Evolutionary conservation across 2,888 invertebrate genomes (phyloP).

Genomic region (Drosophila macrospina): DNA sequence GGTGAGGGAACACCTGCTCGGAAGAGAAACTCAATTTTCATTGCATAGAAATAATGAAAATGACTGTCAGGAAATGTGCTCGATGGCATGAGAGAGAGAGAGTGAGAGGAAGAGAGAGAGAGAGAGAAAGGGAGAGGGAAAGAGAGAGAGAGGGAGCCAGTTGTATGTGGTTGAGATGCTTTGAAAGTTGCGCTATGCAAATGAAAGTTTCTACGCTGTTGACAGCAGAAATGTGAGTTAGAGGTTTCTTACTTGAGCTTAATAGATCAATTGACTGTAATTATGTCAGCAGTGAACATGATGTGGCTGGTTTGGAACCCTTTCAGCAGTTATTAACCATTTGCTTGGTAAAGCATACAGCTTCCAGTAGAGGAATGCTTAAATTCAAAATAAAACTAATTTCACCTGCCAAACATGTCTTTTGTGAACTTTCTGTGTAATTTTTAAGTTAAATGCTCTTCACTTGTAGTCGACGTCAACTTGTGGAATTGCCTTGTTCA

Average conservation of each 20-base stretch:
- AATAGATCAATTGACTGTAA: slow-evolving; percentile 40
- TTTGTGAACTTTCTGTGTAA: too few species aligned
- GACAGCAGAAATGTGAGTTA: slow-evolving; percentile 34
- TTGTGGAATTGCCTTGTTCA: background rate
- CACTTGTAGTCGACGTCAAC: too few species aligned
- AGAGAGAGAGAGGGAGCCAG: background rate
- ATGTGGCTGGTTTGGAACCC: background rate
- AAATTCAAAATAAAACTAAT: too few species aligned
- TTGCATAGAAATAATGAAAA: slow-evolving; percentile 58
- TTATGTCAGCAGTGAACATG: slow-evolving; percentile 5
- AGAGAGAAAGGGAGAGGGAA: background rate
- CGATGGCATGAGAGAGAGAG: background rate
- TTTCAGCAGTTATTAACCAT: background rate
- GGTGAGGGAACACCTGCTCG: slow-evolving; percentile 31
- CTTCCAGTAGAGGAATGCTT: too few species aligned
- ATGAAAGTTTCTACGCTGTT: slow-evolving; percentile 34
- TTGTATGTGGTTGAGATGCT: slow-evolving; percentile 19
- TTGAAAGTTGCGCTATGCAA: slow-evolving; percentile 42
- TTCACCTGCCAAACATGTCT: too few species aligned
- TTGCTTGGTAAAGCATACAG: too few species aligned
- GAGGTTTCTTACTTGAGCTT: slow-evolving; percentile 22
- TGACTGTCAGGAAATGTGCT: slow-evolving; percentile 16
- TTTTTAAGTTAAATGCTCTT: too few species aligned
- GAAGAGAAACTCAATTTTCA: slow-evolving; percentile 43
- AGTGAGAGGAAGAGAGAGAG: background rate